Evolutionary conservation across 2,797 vertebrate species (phyloP), one percentile per base, ranked within the genome.

Genomic region (Manis javanica): DNA sequence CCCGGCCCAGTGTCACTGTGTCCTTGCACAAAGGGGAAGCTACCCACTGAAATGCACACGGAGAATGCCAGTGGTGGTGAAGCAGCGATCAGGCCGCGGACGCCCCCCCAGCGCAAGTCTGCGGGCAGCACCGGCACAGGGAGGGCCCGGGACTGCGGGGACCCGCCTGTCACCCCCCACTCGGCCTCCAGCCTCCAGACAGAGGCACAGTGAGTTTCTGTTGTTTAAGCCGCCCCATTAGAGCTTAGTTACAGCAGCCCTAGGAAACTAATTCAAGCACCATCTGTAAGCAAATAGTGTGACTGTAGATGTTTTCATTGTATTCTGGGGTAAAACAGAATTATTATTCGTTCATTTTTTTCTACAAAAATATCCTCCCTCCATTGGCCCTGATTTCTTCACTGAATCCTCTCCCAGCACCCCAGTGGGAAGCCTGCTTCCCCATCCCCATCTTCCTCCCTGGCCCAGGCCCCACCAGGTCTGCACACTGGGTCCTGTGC

Each of bases 211-310:
- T 19, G 14, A 7, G 7, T 82, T 59, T 11, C 49, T 57, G 29
- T 18, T 37, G 39, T 31, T 24, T 26, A 49, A 68, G 39, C 3
- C 9, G 0, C 14, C 24, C 3, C 42, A 15, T 14, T 0, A 55
- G 11, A 0, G 24, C 26, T 72, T 34, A 19, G 34, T 63, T 14
- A 19, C 0, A 0, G 34, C 34, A 18, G 21, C 69, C 69, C 1
- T 42, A 34, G 84, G 90, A 69, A 69, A 19, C 5, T 4, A 59
- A 81, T 63, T 61, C 42, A 14, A 61, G 57, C 37, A 4, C 12
- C 19, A 24, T 39, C 75, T 26, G 29, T 39, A 66, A 91, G 51
- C 16, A 49, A 66, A 57, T 4, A 59, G 82, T 11, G 34, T 59
- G 37, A 37, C 5, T 21, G 66, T 42, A 57, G 64, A 53, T 24